Percentiles rank a stretch among this genome's conserved stretches.
phyloP scores from a whole-genome alignment of 2,888 invertebrate species.

The Schizaphis graminum region DNA sequence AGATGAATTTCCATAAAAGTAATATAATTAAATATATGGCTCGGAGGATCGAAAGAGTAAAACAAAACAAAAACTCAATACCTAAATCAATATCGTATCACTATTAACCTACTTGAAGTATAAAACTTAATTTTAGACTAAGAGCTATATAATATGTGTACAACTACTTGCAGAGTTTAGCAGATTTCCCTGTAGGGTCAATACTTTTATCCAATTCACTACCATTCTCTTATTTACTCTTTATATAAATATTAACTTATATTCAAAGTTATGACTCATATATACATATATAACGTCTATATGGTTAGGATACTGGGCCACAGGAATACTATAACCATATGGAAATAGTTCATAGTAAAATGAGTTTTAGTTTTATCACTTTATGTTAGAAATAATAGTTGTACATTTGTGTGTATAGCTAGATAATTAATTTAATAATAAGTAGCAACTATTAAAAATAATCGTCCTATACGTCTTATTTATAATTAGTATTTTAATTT shows the following conservation, averaged over 20 bases:
- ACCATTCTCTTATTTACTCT: not conserved
- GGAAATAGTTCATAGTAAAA: not conserved
- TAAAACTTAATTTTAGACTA: not conserved
- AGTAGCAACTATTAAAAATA: not conserved
- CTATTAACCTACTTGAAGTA: not conserved
- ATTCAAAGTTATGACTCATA: not conserved
- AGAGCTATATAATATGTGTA: not conserved
- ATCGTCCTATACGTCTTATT: not conserved
- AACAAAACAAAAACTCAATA: not conserved
- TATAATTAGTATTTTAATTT: not conserved
- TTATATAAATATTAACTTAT: not conserved
- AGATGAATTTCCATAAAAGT: not conserved
- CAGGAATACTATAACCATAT: not conserved
- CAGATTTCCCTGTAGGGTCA: not conserved
- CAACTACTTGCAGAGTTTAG: not conserved
- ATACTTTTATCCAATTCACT: not conserved
- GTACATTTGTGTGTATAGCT: not conserved
- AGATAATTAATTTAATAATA: not conserved
- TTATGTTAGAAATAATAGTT: not conserved
- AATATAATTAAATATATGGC: not conserved
- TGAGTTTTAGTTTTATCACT: not conserved
- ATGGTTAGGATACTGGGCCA: not conserved
- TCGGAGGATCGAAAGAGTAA: not conserved
- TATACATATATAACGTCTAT: not conserved
- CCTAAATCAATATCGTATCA: not conserved